Evolutionary conservation across 2,888 invertebrate species (phyloP).

Genomic region (Erebia ligea): DNA sequence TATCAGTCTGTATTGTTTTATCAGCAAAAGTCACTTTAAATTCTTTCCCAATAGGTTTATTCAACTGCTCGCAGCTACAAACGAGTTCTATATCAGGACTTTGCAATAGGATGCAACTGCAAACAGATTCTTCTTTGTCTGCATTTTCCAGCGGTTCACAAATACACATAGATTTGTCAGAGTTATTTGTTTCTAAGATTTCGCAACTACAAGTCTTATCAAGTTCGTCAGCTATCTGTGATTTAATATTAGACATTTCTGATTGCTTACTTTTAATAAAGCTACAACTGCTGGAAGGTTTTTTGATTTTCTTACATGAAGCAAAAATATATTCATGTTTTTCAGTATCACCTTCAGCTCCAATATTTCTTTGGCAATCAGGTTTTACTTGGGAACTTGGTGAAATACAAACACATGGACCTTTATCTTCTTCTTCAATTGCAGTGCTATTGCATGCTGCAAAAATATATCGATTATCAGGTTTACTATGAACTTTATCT

Average conservation of each 20-base stretch:
- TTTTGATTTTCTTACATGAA: background rate
- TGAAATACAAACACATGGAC: background rate
- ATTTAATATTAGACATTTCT: background rate
- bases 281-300: background rate
- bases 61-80: background rate
- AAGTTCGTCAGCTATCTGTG: background rate
- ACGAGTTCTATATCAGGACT: background rate
- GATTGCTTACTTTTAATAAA: background rate
- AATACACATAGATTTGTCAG: background rate
- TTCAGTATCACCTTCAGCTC: background rate
- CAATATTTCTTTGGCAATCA: background rate
- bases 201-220: constrained; percentile 6
- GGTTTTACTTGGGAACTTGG: background rate
- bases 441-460: too few species aligned
- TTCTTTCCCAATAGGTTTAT: background rate
- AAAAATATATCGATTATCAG: background rate
- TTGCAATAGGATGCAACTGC: background rate
- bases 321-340: background rate
- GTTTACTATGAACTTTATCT: background rate
- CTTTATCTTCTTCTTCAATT: too few species aligned
- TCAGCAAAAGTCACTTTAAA: constrained; percentile 5
- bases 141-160: background rate
- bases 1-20: background rate
- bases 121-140: background rate
- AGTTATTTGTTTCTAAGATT: background rate